A percentile compares a stretch with the other conserved stretches of the same genome.
Conservation (phyloP, 2,888 invertebrate genomes). For the Gortyna flavago region DNA sequence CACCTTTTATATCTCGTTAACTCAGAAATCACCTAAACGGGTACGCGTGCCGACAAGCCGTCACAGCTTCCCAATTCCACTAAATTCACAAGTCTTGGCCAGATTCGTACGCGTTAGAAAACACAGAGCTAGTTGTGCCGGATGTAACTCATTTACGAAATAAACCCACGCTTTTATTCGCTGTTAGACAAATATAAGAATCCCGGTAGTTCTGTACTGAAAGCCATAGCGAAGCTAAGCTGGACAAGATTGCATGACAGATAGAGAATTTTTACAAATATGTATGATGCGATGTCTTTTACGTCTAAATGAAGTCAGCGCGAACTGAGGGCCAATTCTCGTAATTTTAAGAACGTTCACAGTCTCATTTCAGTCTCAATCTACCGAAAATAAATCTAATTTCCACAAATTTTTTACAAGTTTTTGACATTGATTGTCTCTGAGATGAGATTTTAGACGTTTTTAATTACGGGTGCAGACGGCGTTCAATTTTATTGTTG, state of each 20-base stretch:
- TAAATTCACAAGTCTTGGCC: conserved; percentile 51
- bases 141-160: conserved; percentile 75
- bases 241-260: background rate
- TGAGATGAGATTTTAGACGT: no score
- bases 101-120: conserved; percentile 60
- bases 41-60: conserved; percentile 39
- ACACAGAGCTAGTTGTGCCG: conserved; percentile 61
- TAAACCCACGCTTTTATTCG: conserved; percentile 72
- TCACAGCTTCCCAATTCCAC: conserved; percentile 48
- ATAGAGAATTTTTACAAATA: background rate
- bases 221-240: conserved; percentile 20
- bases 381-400: no score
- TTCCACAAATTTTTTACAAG: no score
- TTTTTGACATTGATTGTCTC: no score
- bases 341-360: no score
- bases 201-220: background rate
- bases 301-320: background rate
- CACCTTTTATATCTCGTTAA: conserved; percentile 8
- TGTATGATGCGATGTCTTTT: background rate
- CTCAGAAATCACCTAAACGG: conserved; percentile 18
- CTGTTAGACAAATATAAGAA: conserved; percentile 70
- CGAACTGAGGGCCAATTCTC: background rate
- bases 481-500: no score
- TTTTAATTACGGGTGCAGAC: no score
- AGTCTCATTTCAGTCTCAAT: no score